Base-by-base conservation (phyloP, 2,888 invertebrate genomes). In the Megaustenia siamemsis region DNA sequence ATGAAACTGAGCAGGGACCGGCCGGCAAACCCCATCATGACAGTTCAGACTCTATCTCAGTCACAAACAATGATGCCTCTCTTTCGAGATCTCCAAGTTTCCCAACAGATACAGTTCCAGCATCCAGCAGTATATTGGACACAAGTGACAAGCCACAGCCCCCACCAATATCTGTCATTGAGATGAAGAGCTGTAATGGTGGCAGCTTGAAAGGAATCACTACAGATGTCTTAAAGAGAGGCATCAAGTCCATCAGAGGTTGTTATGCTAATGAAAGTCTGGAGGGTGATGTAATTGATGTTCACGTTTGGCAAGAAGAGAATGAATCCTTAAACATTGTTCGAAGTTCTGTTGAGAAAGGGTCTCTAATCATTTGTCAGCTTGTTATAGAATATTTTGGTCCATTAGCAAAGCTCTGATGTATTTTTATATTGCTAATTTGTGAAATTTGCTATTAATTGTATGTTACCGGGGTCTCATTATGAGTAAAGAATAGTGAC, bases 241-340 rank as follows among this genome's bases (percentile, higher is more conserved):
- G 89, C n/a, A 84, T 92, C 0, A 88, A 89, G 38, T 81, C 87
- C 24, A 87, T 92, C 84, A 89, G 90, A 45, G 83, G 90, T 21
- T 86, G 89, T 69, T 93, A 90, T 81, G 83, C 87, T 38, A 90
- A 90, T 10, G 93, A 93, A 82, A 90, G 90, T 83, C 75, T 88
- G 28, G 91, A 92, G 40, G 91, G 90, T 6, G 92, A 93, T 73
- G 73, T 86, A 0, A 77, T 93, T 28, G 85, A 88, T 45, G 88
- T 92, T 0, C 87, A 87, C 60, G 85, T 89, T 15, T 93, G 93
- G 93, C 88, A 66, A 10, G 76, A 49, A 8, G 83, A 84, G 12
- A 63, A 45, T 32, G 45, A 68, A 35, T 71, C 83, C 32, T n/a
- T n/a, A n/a, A 80, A 75, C 40, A 69, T 56, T 21, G 63, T 87